Percentiles rank a stretch among this genome's conserved stretches.
These are phyloP conservation scores for Ceratina japonica DNA, from an alignment of 1,140 invertebrate genomes.

Conservation along the genomic window DNA sequence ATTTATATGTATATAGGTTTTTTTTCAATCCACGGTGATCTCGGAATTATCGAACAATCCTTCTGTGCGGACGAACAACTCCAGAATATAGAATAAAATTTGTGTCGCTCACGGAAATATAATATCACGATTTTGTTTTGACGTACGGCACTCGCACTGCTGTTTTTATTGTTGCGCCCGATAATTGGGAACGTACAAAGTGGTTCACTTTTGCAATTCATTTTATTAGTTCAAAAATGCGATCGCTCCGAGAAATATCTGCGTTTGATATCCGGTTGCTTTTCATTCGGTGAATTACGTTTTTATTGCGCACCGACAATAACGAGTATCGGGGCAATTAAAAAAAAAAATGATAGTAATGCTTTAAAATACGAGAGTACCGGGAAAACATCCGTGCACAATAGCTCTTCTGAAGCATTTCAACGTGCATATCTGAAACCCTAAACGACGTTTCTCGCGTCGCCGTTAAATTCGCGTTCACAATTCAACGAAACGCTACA, in stretches of 20 bases:
- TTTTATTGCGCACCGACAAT: neutral
- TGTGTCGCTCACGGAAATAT: neutral
- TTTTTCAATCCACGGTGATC: neutral
- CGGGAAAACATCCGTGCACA: neutral
- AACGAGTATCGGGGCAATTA: constrained; percentile 12
- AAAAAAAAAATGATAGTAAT: neutral
- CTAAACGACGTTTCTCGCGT: neutral
- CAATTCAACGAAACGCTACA: neutral
- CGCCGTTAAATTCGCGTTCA: neutral
- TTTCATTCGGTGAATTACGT: constrained; percentile 8
- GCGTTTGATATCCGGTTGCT: neutral
- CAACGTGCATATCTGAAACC: neutral
- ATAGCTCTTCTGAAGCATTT: neutral
- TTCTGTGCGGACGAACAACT: neutral
- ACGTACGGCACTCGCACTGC: neutral
- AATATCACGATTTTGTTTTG: neutral
- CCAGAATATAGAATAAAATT: neutral
- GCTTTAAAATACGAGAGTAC: neutral
- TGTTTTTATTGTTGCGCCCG: neutral
- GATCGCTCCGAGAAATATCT: neutral
- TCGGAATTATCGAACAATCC: neutral
- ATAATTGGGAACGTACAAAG: constrained; percentile 4
- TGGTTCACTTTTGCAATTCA: constrained; percentile 21
- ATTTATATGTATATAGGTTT: no score
- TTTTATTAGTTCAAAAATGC: constrained; percentile 8